phyloP scores from a whole-genome alignment of 2,113 vertebrate genomes.

The Cisticola juncidis region DNA sequence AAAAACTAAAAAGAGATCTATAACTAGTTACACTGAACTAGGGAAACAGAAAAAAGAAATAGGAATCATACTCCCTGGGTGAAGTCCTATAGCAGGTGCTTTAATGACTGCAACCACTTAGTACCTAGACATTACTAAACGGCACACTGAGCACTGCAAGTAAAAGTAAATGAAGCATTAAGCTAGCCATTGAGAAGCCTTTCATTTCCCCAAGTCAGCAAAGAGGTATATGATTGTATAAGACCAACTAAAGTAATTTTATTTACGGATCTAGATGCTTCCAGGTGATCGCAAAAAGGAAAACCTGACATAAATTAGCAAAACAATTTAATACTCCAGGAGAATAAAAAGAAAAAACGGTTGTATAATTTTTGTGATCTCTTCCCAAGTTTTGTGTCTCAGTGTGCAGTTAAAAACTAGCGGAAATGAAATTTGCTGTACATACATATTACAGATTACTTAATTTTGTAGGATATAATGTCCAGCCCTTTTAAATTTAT shows the following conservation, averaged over 20 bases:
- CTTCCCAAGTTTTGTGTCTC: not conserved
- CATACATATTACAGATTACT: not conserved
- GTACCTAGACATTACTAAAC: not conserved
- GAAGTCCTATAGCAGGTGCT: not conserved
- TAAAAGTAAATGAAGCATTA: not conserved
- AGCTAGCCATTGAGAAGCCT: not conserved
- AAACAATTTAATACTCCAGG: not conserved
- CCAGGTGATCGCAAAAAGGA: not conserved
- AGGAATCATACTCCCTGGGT: too few relatives aligned
- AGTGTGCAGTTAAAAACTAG: not conserved
- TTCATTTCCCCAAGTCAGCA: not conserved
- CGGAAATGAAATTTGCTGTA: not conserved
- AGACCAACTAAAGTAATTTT: not conserved
- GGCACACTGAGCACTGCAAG: not conserved
- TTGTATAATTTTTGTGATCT: not conserved
- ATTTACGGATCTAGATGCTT: not conserved
- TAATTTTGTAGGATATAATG: not conserved
- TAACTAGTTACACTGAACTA: not conserved
- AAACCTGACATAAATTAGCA: not conserved
- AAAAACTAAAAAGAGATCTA: not conserved
- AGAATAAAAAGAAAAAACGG: not conserved
- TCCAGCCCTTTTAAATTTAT: not conserved
- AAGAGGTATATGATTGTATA: not conserved
- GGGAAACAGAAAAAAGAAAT: not conserved
- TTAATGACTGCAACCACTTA: not conserved